phyloP scores from a whole-genome alignment of 1,140 invertebrate genomes.

The Bilobella aurantiaca region DNA sequence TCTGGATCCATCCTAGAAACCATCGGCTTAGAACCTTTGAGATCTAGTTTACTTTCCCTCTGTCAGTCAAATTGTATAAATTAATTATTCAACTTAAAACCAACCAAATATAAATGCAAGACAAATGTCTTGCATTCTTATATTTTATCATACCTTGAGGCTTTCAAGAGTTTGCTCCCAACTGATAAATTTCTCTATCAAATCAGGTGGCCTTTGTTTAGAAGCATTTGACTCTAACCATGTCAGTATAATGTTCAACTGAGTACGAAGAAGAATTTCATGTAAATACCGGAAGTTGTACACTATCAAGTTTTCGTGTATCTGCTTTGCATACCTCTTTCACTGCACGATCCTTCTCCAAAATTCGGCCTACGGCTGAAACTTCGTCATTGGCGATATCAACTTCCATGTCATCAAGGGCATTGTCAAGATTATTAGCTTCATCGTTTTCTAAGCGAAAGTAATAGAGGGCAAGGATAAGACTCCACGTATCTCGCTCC shows the following conservation, averaged over 20 bases:
- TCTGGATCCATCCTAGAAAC: conserved; percentile 82
- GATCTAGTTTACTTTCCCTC: conserved; percentile 18
- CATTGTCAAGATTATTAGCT: background rate
- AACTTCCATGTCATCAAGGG: no score
- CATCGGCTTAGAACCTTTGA: conserved; percentile 39
- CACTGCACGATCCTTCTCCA: conserved; percentile 12
- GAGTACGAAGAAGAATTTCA: background rate
- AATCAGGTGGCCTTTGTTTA: conserved; percentile 8
- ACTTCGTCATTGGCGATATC: conserved; percentile 20
- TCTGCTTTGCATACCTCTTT: conserved; percentile 20
- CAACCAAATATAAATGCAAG: background rate
- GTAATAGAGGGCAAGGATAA: conserved; percentile 16
- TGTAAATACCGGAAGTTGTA: background rate
- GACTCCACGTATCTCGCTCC: conserved; percentile 26
- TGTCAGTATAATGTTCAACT: conserved; percentile 20
- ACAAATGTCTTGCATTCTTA: background rate
- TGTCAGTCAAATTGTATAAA: conserved; percentile 8
- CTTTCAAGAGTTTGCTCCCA: conserved; percentile 30
- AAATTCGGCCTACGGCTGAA: conserved; percentile 3
- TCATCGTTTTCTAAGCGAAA: conserved; percentile 9
- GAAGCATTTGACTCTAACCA: conserved; percentile 27
- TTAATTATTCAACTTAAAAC: background rate
- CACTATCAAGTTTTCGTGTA: background rate
- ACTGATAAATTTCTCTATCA: conserved; percentile 16
- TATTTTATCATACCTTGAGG: conserved; percentile 24